These are phyloP conservation scores for Lissonota sp. DNA, from an alignment of 2,888 invertebrate genomes.

Conservation along the genomic window DNA sequence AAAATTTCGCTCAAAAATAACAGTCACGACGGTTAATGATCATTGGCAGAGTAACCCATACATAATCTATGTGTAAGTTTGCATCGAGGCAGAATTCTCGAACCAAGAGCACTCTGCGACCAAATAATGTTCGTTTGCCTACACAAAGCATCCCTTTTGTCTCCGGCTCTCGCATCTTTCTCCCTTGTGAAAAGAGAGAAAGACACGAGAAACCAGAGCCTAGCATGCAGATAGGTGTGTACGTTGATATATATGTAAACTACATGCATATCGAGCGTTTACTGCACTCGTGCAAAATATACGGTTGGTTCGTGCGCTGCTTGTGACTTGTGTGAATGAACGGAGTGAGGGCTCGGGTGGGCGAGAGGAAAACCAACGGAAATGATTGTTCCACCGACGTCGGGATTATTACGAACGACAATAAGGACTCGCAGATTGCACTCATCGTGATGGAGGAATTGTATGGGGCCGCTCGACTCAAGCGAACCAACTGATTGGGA, in stretches of 20 bases:
- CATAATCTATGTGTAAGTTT: no score
- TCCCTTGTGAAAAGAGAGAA: neutral
- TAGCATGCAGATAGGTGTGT: no score
- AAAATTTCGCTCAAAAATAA: no score
- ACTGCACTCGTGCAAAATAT: conserved; percentile 46
- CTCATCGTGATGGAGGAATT: conserved; percentile 49
- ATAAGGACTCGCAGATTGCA: conserved; percentile 43
- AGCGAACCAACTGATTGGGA: no score
- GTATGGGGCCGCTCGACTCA: neutral
- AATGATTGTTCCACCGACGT: conserved; percentile 53
- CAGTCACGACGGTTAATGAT: no score
- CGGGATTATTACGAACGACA: conserved; percentile 53
- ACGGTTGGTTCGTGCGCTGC: conserved; percentile 22
- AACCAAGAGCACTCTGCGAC: neutral
- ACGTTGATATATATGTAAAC: no score
- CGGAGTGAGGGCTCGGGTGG: conserved; percentile 7
- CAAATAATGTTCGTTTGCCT: conserved; percentile 1
- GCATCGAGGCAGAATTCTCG: neutral
- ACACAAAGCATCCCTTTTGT: neutral
- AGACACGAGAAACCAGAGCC: conserved; percentile 8
- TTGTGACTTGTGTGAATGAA: conserved; percentile 30
- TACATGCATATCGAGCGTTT: neutral
- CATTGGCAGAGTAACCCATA: no score
- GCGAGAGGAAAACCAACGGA: conserved; percentile 28
- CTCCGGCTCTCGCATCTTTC: neutral